Percentiles rank a stretch among this genome's conserved stretches.
phyloP scores from a whole-genome alignment of 2,888 invertebrate genomes.

The Ormyrus nitidulus region DNA sequence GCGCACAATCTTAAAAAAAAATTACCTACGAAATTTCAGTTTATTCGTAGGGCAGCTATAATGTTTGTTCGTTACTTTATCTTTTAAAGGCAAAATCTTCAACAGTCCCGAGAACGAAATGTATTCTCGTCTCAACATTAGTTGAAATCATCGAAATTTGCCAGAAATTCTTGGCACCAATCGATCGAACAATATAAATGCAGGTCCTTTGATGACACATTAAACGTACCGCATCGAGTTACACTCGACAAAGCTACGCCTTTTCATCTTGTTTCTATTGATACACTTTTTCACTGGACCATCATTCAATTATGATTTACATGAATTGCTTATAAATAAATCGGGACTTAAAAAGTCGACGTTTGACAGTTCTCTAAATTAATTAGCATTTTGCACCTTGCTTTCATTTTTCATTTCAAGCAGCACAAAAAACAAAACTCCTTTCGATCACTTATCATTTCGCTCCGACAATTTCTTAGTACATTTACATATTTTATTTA shows the following conservation, averaged over 20 bases:
- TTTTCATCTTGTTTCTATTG: neutral
- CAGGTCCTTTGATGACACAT: slow-evolving; percentile 45
- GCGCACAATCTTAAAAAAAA: slow-evolving; percentile 26
- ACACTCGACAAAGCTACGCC: neutral
- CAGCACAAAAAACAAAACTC: slow-evolving; percentile 40
- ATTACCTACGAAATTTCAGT: slow-evolving; percentile 47
- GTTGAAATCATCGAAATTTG: slow-evolving; percentile 42
- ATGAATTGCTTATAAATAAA: slow-evolving; percentile 36
- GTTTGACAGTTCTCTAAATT: slow-evolving; percentile 40
- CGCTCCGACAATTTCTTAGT: slow-evolving; percentile 36
- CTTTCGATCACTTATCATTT: slow-evolving; percentile 25
- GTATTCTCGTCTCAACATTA: slow-evolving; percentile 36
- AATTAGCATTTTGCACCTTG: slow-evolving; percentile 48
- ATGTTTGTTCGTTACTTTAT: slow-evolving; percentile 53
- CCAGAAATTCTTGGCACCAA: slow-evolving; percentile 51
- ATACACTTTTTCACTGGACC: slow-evolving; percentile 41
- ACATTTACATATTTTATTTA: slow-evolving; percentile 52
- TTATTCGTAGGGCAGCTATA: slow-evolving; percentile 53
- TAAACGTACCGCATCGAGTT: neutral
- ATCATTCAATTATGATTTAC: slow-evolving; percentile 45
- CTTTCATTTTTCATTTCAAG: slow-evolving; percentile 33
- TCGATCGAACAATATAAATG: slow-evolving; percentile 51
- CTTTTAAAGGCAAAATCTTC: slow-evolving; percentile 30
- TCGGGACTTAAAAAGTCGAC: slow-evolving; percentile 41
- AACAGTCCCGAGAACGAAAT: slow-evolving; percentile 43